Percentiles rank a stretch among this genome's conserved stretches.
Conservation (phyloP, 2,113 vertebrate genomes). For the Pelusios castaneus region DNA sequence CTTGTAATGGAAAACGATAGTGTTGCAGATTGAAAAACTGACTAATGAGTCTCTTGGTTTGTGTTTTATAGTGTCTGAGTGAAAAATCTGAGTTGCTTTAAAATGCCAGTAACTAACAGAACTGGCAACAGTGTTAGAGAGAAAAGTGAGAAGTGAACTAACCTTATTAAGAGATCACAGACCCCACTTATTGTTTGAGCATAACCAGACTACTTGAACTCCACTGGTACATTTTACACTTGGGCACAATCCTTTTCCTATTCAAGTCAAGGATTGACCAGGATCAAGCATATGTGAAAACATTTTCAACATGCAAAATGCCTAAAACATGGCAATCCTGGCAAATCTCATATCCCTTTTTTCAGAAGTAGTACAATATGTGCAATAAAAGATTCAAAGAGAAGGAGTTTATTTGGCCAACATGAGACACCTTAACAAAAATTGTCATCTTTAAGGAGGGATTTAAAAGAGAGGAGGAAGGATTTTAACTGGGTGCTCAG, state of each 20-base stretch:
- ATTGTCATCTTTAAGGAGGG: background rate
- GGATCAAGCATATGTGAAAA: accelerated
- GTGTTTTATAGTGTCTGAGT: background rate
- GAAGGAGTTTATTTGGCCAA: background rate
- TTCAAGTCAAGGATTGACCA: background rate
- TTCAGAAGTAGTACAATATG: background rate
- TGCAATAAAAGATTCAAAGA: background rate
- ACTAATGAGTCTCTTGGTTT: background rate
- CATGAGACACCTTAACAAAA: background rate
- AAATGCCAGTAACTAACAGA: background rate
- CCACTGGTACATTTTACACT: background rate
- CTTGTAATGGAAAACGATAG: background rate
- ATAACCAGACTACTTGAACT: accelerated
- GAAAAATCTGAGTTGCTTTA: background rate
- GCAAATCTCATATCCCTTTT: background rate
- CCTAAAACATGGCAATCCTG: background rate
- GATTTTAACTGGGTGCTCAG: background rate
- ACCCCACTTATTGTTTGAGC: background rate
- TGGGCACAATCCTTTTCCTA: background rate
- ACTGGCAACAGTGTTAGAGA: background rate
- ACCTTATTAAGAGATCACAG: background rate
- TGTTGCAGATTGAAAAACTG: background rate
- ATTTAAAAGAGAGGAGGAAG: background rate
- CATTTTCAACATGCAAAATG: background rate
- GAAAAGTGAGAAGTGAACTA: background rate